Evolutionary conservation across 2,888 invertebrate species (phyloP).

Genomic region (Phengaris arion): DNA sequence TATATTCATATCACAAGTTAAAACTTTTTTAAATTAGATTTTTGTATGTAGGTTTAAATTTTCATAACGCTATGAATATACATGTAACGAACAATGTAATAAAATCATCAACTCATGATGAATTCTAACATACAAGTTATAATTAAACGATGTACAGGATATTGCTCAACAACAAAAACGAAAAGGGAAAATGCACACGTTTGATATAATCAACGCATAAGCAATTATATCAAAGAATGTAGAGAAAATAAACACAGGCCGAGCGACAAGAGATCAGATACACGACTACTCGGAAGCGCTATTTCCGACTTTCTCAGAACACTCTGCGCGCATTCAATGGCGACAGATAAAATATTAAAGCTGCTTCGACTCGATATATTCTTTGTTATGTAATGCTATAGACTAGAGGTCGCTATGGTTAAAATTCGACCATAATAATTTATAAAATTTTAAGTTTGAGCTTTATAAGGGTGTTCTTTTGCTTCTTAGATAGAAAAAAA

Average conservation of each 20-base stretch:
- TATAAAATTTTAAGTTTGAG: too few relatives aligned
- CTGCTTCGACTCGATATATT: conserved; percentile 23
- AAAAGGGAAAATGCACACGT: conserved; percentile 12
- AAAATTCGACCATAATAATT: too few relatives aligned
- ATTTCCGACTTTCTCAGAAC: conserved; percentile 72
- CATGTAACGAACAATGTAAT: neutral
- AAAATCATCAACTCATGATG: neutral
- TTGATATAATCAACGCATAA: conserved; percentile 14
- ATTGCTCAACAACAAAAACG: conserved; percentile 14
- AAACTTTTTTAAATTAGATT: neutral
- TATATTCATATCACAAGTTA: too few relatives aligned
- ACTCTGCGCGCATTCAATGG: conserved; percentile 44
- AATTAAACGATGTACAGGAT: conserved; percentile 4
- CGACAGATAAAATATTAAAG: conserved; percentile 48
- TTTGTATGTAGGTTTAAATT: neutral
- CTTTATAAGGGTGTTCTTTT: too few relatives aligned
- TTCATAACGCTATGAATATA: too few relatives aligned
- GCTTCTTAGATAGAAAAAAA: too few relatives aligned
- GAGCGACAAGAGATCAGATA: conserved; percentile 65
- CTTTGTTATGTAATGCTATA: neutral
- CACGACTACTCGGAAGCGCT: conserved; percentile 72
- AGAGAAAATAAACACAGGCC: conserved; percentile 51
- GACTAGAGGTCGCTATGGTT: too few relatives aligned
- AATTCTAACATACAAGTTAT: neutral
- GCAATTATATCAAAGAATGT: conserved; percentile 31